phyloP scores from a whole-genome alignment of 1,140 invertebrate genomes.

The Carcinoscorpius rotundicauda region DNA sequence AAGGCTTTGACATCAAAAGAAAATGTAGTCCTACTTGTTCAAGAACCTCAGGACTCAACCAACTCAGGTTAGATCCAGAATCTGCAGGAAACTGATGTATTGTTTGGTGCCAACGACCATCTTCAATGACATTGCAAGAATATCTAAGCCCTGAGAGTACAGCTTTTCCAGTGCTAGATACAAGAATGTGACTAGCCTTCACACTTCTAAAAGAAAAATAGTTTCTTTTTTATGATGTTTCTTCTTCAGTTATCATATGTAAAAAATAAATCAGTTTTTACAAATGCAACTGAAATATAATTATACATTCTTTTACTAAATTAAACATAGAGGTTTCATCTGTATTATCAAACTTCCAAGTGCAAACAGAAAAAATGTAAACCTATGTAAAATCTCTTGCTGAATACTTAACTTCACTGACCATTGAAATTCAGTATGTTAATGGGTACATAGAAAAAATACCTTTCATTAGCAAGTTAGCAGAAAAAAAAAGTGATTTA shows the following conservation, averaged over 20 bases:
- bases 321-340: no score
- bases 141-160: constrained; percentile 63
- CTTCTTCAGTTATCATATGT: constrained; percentile 4
- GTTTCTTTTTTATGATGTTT: background rate
- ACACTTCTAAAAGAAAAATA: constrained; percentile 48
- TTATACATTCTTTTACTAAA: no score
- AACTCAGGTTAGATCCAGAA: constrained; percentile 58
- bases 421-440: no score
- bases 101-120: constrained; percentile 50
- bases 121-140: constrained; percentile 52
- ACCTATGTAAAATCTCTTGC: no score
- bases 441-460: no score
- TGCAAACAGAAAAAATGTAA: no score
- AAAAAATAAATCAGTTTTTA: background rate
- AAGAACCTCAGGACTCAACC: constrained; percentile 80
- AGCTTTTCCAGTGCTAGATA: constrained; percentile 53
- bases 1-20: background rate
- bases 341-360: no score
- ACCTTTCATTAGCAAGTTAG: no score
- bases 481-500: no score
- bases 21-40: constrained; percentile 49
- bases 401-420: no score
- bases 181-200: constrained; percentile 66
- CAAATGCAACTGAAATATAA: no score
- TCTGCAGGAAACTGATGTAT: constrained; percentile 60